Percentiles rank a stretch among this genome's conserved stretches.
These are phyloP conservation scores for Sternotherus odoratus DNA, from an alignment of 2,797 vertebrate genomes.

Conservation along the genomic window DNA sequence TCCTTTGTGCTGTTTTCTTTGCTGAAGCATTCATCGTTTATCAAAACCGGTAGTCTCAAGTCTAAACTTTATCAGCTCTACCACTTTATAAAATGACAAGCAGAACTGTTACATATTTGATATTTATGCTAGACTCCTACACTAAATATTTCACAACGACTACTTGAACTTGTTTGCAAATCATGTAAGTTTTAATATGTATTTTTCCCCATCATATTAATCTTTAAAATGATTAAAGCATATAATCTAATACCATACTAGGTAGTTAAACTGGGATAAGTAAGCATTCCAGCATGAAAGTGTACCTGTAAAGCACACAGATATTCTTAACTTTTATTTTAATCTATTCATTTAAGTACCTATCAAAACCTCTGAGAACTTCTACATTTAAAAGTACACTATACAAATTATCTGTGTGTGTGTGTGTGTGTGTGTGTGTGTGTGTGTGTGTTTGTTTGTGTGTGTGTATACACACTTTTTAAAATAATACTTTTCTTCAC, in stretches of 20 bases:
- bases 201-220: neutral
- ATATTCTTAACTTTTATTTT: neutral
- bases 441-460: no score
- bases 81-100: neutral
- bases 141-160: neutral
- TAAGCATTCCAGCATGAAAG: neutral
- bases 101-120: neutral
- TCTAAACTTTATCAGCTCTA: neutral
- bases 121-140: neutral
- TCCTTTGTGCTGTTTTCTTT: neutral
- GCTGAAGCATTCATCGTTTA: neutral
- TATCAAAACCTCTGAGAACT: neutral
- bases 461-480: neutral
- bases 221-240: neutral
- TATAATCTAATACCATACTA: neutral
- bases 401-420: neutral
- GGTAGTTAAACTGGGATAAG: neutral
- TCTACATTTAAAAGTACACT: neutral
- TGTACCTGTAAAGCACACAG: fast-evolving
- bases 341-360: neutral
- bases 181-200: neutral
- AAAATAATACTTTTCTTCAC: fast-evolving
- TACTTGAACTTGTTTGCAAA: neutral
- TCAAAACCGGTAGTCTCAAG: neutral
- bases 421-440: neutral